phyloP scores from a whole-genome alignment of 1,140 invertebrate species.

The Helicorthomorpha holstii region DNA sequence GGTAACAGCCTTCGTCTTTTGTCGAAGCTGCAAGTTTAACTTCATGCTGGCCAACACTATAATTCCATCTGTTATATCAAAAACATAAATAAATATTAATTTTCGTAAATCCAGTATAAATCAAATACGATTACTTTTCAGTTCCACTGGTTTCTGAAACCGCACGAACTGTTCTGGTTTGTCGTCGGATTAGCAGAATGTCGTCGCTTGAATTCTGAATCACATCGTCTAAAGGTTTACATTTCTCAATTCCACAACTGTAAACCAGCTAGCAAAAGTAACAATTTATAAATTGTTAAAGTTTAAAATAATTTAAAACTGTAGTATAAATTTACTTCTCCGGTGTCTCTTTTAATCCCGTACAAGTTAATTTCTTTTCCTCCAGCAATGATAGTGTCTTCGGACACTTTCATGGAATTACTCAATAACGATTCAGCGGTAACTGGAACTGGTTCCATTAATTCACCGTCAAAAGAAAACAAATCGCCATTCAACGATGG shows the following conservation, averaged over 20 bases:
- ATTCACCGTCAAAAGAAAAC: slow-evolving; percentile 78
- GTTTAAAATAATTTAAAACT: not conserved
- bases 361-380: slow-evolving; percentile 38
- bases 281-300: no score
- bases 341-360: slow-evolving; percentile 54
- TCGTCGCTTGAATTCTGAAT: slow-evolving; percentile 36
- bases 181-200: slow-evolving; percentile 56
- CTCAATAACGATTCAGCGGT: slow-evolving; percentile 67
- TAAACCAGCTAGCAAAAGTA: slow-evolving; percentile 37
- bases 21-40: slow-evolving; percentile 36
- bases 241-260: slow-evolving; percentile 55
- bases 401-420: slow-evolving; percentile 58
- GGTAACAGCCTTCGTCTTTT: not conserved
- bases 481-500: slow-evolving; percentile 76
- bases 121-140: slow-evolving; percentile 46
- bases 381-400: slow-evolving; percentile 70
- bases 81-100: not conserved
- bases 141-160: slow-evolving; percentile 59
- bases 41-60: slow-evolving; percentile 77
- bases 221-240: slow-evolving; percentile 34
- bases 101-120: no score
- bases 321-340: slow-evolving; percentile 38
- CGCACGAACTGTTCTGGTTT: slow-evolving; percentile 69
- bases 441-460: slow-evolving; percentile 67
- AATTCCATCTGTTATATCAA: slow-evolving; percentile 62